A percentile compares a stretch with the other conserved stretches of the same genome.
These are phyloP conservation scores for Himalopsyche anomala DNA, from an alignment of 2,888 invertebrate species.

Conservation along the genomic window DNA sequence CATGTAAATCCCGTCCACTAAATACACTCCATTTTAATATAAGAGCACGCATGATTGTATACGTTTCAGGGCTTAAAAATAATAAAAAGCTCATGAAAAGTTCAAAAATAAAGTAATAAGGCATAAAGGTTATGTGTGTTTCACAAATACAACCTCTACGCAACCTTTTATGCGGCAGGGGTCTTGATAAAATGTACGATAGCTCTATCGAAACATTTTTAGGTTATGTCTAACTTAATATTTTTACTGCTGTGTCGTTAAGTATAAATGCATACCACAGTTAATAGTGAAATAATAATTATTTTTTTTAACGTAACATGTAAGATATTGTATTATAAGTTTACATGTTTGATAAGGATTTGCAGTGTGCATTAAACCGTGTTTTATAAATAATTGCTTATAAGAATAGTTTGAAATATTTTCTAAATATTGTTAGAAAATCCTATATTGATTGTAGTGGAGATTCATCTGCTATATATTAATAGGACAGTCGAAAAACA, in stretches of 20 bases:
- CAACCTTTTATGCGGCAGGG: constrained; percentile 14
- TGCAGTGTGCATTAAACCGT: too few relatives aligned
- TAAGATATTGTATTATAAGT: too few relatives aligned
- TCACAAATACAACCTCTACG: constrained; percentile 8
- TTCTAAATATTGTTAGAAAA: too few relatives aligned
- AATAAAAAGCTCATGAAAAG: constrained; percentile 36
- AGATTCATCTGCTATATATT: too few relatives aligned
- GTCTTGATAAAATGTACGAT: neutral
- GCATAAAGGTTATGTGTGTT: constrained; percentile 8
- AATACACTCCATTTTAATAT: too few relatives aligned
- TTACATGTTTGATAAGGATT: too few relatives aligned
- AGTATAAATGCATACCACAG: neutral
- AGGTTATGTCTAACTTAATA: neutral
- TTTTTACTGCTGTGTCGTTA: neutral
- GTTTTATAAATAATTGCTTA: too few relatives aligned
- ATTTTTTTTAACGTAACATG: neutral
- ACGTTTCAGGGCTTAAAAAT: neutral
- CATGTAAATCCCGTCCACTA: too few relatives aligned
- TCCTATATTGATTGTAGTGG: too few relatives aligned
- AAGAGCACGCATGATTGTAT: too few relatives aligned
- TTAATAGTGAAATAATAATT: neutral
- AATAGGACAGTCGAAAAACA: too few relatives aligned
- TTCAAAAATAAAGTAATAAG: constrained; percentile 32
- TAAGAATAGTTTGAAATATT: too few relatives aligned
- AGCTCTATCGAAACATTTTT: neutral